Base-by-base conservation (phyloP, 2,113 vertebrate genomes). In the Mesocricetus auratus region DNA sequence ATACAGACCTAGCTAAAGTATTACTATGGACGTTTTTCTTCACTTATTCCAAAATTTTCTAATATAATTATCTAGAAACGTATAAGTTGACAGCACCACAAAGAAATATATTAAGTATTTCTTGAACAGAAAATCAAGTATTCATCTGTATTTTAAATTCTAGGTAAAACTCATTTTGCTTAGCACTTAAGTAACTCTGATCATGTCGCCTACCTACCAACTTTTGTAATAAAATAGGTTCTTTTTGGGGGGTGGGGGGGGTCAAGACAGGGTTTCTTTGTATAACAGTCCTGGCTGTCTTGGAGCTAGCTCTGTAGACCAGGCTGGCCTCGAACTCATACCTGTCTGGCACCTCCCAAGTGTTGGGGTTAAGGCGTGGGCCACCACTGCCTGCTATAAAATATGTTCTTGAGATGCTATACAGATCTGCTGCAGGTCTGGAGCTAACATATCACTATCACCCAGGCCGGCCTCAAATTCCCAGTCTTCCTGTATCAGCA, bases 101-200 rank as follows among this genome's bases (percentile, higher is more conserved):
- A 74, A 93, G 29, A 96, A 89, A 92, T 4, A 5, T 60, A 97
- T 45, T 91, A n/a, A 82, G n/a, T 60, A 11, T 83, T 93, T 94
- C 90, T 94, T 73, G 94, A 94, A 64, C 71, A 91, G 50, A 94
- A 66, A 82, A 93, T 66, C 26, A 87, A 93, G 22, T 42, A 94
- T 45, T 50, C 39, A 62, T 89, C 58, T 39, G 56, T 33, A 82
- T 87, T 66, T 86, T 45, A 91, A 91, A 89, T 77, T 58, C 73
- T 89, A 94, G n/a, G 33, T 17, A 82, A 24, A 91, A 86, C 17
- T 77, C 29, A 90, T 60, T 92, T 5, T 86, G 39, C 9, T 9
- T 79, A 83, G 75, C 3, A 60, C 60, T 45, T 90, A 83, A 87
- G 56, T 86, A 89, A 94, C 13, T 90, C 15, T 4, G 50, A 91